A percentile compares a stretch with the other conserved stretches of the same genome.
phyloP scores from a whole-genome alignment of 2,113 vertebrate species.

The Channa argus region DNA sequence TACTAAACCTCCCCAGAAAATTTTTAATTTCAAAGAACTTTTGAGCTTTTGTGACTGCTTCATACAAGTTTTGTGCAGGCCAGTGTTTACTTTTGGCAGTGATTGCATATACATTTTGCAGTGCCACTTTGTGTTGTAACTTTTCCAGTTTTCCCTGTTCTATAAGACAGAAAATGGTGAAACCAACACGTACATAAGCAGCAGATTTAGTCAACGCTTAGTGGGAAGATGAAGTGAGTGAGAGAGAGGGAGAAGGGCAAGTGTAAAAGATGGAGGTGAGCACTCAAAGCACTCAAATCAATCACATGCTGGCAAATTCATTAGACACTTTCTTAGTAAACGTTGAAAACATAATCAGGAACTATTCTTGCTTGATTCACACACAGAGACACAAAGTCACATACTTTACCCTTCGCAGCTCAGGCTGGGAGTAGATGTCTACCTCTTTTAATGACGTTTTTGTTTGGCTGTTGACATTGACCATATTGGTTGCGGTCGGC shows the following conservation, averaged over 20 bases:
- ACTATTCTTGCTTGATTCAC: slow-evolving; percentile 19
- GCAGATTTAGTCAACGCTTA: not conserved
- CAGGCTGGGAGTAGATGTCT: not conserved
- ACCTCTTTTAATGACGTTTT: not conserved
- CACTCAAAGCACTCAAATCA: slow-evolving; percentile 30
- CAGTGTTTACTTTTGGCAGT: too few relatives aligned
- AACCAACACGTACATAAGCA: not conserved
- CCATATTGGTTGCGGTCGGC: not conserved
- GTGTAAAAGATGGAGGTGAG: not conserved
- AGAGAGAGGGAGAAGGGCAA: not conserved
- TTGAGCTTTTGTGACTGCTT: too few relatives aligned
- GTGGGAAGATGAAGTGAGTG: not conserved
- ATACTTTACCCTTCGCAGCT: not conserved
- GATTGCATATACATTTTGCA: too few relatives aligned
- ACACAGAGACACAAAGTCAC: slow-evolving; percentile 1
- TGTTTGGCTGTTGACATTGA: slow-evolving; percentile 1
- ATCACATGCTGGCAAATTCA: slow-evolving; percentile 36
- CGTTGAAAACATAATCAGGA: slow-evolving; percentile 39
- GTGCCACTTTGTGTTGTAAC: too few relatives aligned
- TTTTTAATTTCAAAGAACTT: too few relatives aligned
- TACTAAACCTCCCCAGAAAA: too few relatives aligned
- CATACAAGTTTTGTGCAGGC: too few relatives aligned
- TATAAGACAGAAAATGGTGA: not conserved
- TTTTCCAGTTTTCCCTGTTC: not conserved
- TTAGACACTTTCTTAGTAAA: slow-evolving; percentile 29